Evolutionary conservation across 2,797 vertebrate species (phyloP), one percentile per base, ranked within the genome.

Genomic region (Perdix hodgsoniae): DNA sequence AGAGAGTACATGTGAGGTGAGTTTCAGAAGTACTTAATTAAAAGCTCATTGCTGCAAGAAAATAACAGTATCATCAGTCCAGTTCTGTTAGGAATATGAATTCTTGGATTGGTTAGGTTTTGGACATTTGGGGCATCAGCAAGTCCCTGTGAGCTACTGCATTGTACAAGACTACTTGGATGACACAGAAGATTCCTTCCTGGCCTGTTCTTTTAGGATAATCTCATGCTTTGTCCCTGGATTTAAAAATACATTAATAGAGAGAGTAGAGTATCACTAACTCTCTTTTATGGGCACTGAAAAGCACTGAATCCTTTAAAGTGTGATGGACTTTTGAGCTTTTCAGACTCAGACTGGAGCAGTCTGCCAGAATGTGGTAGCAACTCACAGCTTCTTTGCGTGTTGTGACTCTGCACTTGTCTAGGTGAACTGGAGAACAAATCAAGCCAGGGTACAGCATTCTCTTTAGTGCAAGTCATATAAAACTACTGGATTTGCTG

Each of bases 31-130:
- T 42, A 19, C 23, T 29, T 72, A 39, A 63, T 75, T 56, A 47
- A 71, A 65, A 56, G 26, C 14, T 78, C 3, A 2, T 75, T 50
- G 29, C 35, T 81, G 42, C 54, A 91, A 72, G 63, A 78, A 14
- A 69, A 40, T 59, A 39, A 40, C 0, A 0, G 8, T 70, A 26
- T 12, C 11, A 24, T 64, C 50, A 75, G 16, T 83, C n/a, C 33
- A 54, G 10, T 80, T 85, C 60, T 65, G 59, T 39, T 40, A 71
- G 35, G 8, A 84, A 35, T 67, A 26, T 40, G 60, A 87, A n/a
- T 60, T 83, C 59, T 67, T 84, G 56, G 4, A 54, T 86, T 26
- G 56, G 4, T 63, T 78, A 16, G 47, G 44, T 52, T 44, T 94
- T 15, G 7, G 29, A 16, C 24, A 16, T 33, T 84, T 65, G 54